A percentile compares a stretch with the other conserved stretches of the same genome.
These are phyloP conservation scores for Rhynchomys soricoides DNA, from an alignment of 2,113 vertebrate genomes.

Conservation along the genomic window DNA sequence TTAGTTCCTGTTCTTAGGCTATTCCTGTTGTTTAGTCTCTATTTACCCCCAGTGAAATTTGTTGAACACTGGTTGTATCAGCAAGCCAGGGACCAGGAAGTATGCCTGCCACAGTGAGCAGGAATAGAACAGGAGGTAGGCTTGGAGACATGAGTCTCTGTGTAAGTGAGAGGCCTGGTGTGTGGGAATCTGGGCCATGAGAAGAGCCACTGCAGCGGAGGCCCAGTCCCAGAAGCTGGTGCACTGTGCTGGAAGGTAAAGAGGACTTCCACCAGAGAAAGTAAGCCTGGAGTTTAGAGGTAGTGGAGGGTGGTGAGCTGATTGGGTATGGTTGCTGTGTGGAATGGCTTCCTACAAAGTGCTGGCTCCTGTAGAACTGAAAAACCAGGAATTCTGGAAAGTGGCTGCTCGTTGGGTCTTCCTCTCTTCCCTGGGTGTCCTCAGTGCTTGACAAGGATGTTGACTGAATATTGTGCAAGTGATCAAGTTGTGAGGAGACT, in stretches of 20 bases:
- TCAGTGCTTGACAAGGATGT: not conserved
- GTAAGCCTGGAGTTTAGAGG: not conserved
- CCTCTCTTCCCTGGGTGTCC: not conserved
- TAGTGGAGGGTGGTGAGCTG: not conserved
- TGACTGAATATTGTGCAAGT: too few species aligned
- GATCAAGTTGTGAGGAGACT: not conserved
- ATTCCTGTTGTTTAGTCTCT: not conserved
- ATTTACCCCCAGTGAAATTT: not conserved
- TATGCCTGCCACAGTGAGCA: not conserved
- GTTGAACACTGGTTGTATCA: not conserved
- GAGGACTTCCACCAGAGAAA: not conserved
- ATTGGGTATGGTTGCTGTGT: not conserved
- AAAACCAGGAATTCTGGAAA: not conserved
- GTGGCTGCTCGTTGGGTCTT: not conserved
- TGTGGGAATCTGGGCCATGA: not conserved
- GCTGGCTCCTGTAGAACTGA: not conserved
- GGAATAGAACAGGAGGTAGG: too few species aligned
- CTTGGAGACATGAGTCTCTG: not conserved
- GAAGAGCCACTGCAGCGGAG: not conserved
- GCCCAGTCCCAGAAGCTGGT: not conserved
- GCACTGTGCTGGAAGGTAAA: not conserved
- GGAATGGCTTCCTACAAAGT: not conserved
- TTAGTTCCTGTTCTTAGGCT: not conserved
- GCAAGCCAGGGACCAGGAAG: not conserved
- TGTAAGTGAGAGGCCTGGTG: not conserved